A percentile compares a stretch with the other conserved stretches of the same genome.
Evolutionary conservation across 2,888 invertebrate species (phyloP).

Genomic region (Parelbella ahira): DNA sequence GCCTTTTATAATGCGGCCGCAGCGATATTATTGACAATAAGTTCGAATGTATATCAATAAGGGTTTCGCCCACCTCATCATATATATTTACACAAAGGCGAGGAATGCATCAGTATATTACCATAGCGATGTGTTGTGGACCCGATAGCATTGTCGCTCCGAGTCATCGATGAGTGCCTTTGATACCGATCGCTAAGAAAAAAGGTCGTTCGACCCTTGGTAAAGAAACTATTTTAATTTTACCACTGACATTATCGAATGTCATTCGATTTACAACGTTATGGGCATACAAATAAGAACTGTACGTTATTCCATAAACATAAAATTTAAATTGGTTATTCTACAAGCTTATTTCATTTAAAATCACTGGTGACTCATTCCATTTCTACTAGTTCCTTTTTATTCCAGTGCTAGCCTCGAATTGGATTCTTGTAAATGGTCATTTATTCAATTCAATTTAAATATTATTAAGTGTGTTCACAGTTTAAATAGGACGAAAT

Average conservation of each 20-base stretch:
- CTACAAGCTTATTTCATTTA: conserved; percentile 56
- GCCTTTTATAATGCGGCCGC: conserved; percentile 67
- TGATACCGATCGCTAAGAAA: conserved; percentile 66
- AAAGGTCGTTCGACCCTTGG: conserved; percentile 58
- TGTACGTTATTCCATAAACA: conserved; percentile 21
- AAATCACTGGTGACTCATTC: conserved; percentile 69
- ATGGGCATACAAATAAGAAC: conserved; percentile 29
- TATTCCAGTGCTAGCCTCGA: conserved; percentile 46
- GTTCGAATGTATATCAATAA: conserved; percentile 70
- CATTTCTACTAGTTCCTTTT: conserved; percentile 38
- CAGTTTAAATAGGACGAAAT: background rate
- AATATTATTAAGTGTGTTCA: conserved; percentile 17
- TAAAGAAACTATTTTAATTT: conserved; percentile 39
- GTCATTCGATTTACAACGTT: conserved; percentile 39
- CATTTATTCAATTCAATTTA: conserved; percentile 41
- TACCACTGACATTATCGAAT: conserved; percentile 26
- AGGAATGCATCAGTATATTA: conserved; percentile 65
- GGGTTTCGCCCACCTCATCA: conserved; percentile 78
- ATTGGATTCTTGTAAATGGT: conserved; percentile 43
- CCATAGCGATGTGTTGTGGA: conserved; percentile 62
- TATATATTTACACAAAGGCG: conserved; percentile 58
- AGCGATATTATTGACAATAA: conserved; percentile 70
- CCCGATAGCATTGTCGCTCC: conserved; percentile 60
- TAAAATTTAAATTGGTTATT: conserved; percentile 32
- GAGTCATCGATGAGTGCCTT: conserved; percentile 56